Conservation (phyloP, 2,888 invertebrate genomes). For the Chrysomela aeneicollis region DNA sequence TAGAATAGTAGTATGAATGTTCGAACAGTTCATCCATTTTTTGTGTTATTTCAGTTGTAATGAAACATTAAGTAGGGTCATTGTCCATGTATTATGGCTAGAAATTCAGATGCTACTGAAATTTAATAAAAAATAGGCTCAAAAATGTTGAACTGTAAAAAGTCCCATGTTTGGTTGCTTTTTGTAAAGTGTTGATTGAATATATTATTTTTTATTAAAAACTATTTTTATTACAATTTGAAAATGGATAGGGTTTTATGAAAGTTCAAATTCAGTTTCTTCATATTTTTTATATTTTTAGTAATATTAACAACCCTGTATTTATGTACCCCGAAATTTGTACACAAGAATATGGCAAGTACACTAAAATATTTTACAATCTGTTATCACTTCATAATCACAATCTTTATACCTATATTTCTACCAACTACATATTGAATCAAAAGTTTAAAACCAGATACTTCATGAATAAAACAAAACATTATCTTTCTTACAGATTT, state of each 20-base stretch:
- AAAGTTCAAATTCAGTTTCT: neutral
- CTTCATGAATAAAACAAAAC: neutral
- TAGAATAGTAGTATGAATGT: neutral
- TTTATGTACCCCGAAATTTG: neutral
- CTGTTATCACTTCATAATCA: neutral
- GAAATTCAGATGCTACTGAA: slow-evolving; percentile 50
- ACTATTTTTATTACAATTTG: neutral
- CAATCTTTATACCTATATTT: neutral
- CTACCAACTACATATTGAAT: neutral
- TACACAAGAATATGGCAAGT: neutral
- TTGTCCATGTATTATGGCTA: slow-evolving; percentile 47
- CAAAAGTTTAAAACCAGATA: too few relatives aligned
- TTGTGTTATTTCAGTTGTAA: slow-evolving; percentile 2
- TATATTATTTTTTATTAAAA: slow-evolving; percentile 5
- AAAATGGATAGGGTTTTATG: neutral
- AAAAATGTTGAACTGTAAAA: slow-evolving; percentile 36
- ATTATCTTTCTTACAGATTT: neutral
- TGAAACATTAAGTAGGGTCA: slow-evolving; percentile 47
- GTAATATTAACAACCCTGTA: neutral
- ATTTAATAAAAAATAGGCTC: slow-evolving; percentile 47
- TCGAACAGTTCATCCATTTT: neutral
- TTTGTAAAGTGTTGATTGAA: slow-evolving; percentile 5
- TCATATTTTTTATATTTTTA: neutral
- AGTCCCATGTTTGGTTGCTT: neutral
- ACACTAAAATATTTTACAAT: neutral